These are phyloP conservation scores for Percopsis omiscomaycus DNA, from an alignment of 2,797 vertebrate genomes.

Conservation along the genomic window DNA sequence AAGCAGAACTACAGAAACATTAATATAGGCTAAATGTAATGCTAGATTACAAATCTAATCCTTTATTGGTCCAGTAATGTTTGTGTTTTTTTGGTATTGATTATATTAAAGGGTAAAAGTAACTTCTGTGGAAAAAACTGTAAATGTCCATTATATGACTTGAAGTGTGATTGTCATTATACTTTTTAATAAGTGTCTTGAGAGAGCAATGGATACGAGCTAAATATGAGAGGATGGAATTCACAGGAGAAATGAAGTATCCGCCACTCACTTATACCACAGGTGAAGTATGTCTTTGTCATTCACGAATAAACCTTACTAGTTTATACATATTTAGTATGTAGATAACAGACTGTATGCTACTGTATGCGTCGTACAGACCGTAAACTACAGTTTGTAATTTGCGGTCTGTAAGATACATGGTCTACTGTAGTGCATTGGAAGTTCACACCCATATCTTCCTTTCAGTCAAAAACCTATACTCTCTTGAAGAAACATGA, in stretches of 20 bases:
- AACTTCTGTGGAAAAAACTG: neutral
- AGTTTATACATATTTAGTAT: too few species aligned
- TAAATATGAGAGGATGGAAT: constrained; percentile 91
- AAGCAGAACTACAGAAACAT: too few species aligned
- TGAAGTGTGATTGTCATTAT: neutral
- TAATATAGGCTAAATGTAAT: too few species aligned
- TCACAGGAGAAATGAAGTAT: constrained; percentile 76
- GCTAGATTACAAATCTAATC: too few species aligned
- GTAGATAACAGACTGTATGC: too few species aligned
- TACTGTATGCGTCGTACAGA: too few species aligned
- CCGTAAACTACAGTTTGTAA: too few species aligned
- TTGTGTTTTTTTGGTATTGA: neutral
- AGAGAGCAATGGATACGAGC: constrained; percentile 94
- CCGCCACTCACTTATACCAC: constrained; percentile 75
- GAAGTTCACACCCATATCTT: too few species aligned
- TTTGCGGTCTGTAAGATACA: too few species aligned
- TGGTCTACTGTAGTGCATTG: too few species aligned
- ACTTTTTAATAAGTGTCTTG: constrained; percentile 76
- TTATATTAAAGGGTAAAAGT: neutral
- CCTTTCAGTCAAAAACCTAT: neutral
- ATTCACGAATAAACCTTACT: too few species aligned
- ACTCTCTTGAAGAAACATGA: neutral
- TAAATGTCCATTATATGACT: neutral
- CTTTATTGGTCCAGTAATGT: neutral
- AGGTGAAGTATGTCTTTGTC: constrained; percentile 73